Percentiles rank a stretch among this genome's conserved stretches.
Conservation (phyloP, 2,797 vertebrate genomes). For the Lutjanus argentimaculatus region DNA sequence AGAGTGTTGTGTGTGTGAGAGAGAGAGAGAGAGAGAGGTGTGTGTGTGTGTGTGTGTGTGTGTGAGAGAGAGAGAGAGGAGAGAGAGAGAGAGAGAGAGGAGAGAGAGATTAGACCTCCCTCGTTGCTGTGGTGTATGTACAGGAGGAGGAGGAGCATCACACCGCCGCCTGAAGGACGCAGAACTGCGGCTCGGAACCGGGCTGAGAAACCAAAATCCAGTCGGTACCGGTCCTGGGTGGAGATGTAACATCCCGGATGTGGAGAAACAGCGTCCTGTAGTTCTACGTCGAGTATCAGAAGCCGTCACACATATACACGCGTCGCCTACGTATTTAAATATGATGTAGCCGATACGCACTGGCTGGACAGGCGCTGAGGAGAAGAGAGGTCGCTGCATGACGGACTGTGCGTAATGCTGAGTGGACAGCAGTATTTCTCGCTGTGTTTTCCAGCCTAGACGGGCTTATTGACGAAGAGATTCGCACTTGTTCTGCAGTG, state of each 20-base stretch:
- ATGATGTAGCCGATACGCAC: constrained; percentile 53
- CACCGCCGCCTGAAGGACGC: constrained; percentile 52
- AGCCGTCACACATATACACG: constrained; percentile 44
- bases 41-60: no score
- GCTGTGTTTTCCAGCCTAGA: constrained; percentile 40
- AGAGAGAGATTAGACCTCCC: neutral
- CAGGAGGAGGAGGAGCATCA: constrained; percentile 54
- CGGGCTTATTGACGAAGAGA: constrained; percentile 39
- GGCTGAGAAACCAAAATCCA: constrained; percentile 35
- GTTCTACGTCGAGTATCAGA: constrained; percentile 31
- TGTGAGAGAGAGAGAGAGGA: neutral
- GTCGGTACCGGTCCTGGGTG: constrained; percentile 35
- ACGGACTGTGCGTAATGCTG: constrained; percentile 72
- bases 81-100: neutral
- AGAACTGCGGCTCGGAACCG: constrained; percentile 64
- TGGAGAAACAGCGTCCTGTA: constrained; percentile 37
- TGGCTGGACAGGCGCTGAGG: constrained; percentile 48
- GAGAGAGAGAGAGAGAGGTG: neutral
- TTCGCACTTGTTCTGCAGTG: constrained; percentile 62
- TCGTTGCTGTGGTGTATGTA: constrained; percentile 4
- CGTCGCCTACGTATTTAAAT: constrained; percentile 61
- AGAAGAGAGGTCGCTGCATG: constrained; percentile 57
- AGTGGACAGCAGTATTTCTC: constrained; percentile 64
- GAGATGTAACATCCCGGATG: constrained; percentile 60
- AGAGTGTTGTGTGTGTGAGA: no score